These are phyloP conservation scores for Rhegmatorhina hoffmannsi DNA, from an alignment of 2,113 vertebrate species.

Conservation along the genomic window DNA sequence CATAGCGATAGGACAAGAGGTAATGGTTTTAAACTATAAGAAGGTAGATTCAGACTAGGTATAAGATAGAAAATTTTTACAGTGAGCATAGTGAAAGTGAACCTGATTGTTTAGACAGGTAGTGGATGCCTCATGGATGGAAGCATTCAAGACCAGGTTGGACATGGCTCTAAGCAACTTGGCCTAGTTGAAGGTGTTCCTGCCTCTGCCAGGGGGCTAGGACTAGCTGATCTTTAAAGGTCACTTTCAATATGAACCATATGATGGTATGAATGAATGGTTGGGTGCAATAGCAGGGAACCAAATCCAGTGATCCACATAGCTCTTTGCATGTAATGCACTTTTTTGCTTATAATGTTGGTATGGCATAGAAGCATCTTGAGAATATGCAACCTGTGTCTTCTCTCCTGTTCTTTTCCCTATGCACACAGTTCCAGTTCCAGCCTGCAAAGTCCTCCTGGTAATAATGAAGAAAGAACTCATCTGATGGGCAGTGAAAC, in stretches of 20 bases:
- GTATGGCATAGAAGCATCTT: neutral
- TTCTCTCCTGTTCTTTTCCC: neutral
- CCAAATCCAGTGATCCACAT: neutral
- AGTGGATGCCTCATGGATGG: neutral
- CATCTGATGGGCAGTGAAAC: conserved; percentile 59
- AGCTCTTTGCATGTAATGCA: neutral
- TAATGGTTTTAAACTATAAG: neutral
- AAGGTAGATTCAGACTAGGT: neutral
- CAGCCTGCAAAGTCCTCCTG: neutral
- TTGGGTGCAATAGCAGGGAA: neutral
- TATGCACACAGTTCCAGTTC: conserved; percentile 62
- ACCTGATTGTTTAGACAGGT: neutral
- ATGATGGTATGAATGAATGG: neutral
- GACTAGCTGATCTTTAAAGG: neutral
- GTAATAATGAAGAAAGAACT: conserved; percentile 65
- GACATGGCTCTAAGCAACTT: neutral
- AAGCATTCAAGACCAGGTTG: neutral
- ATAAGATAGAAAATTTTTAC: rapidly evolving
- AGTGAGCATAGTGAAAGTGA: rapidly evolving
- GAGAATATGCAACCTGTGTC: neutral
- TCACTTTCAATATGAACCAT: neutral
- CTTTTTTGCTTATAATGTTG: neutral
- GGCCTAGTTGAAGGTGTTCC: neutral
- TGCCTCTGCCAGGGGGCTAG: neutral
- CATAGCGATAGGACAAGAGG: neutral